Conservation (phyloP, 2,888 invertebrate species). For the Mythimna ferrago region DNA sequence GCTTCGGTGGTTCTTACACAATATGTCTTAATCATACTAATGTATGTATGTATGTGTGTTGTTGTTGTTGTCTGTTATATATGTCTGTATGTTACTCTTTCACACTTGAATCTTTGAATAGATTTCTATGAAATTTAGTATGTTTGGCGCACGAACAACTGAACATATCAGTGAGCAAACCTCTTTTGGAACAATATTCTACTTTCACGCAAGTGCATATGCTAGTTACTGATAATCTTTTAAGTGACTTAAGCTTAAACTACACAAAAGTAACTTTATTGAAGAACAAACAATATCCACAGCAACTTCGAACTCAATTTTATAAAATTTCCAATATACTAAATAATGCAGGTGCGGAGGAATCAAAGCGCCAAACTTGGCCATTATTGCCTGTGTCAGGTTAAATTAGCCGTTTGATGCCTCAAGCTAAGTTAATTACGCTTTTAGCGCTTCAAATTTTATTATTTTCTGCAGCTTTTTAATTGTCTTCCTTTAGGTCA, state of each 20-base stretch:
- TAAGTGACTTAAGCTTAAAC: background rate
- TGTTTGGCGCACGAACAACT: too few relatives aligned
- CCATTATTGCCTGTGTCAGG: slow-evolving; percentile 56
- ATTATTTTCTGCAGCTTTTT: slow-evolving; percentile 31
- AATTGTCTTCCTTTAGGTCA: slow-evolving; percentile 26
- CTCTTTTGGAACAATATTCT: too few relatives aligned
- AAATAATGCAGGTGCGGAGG: slow-evolving; percentile 37
- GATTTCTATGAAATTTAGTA: too few relatives aligned
- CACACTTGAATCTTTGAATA: too few relatives aligned
- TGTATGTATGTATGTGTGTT: too few relatives aligned
- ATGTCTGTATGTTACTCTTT: too few relatives aligned
- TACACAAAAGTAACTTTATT: background rate
- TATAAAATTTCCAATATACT: slow-evolving; percentile 13
- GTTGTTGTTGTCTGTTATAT: too few relatives aligned
- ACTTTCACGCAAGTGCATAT: background rate
- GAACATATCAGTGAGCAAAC: too few relatives aligned
- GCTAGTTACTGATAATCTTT: background rate
- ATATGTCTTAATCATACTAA: too few relatives aligned
- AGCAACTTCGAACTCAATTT: slow-evolving; percentile 1
- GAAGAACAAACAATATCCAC: background rate
- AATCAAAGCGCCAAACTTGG: slow-evolving; percentile 43
- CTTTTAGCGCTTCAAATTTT: slow-evolving; percentile 66
- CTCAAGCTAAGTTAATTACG: slow-evolving; percentile 70
- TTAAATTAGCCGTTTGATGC: slow-evolving; percentile 68
- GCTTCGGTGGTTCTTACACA: too few relatives aligned